Evolutionary conservation across 1,140 invertebrate species (phyloP).

Genomic region (Drosophila ogumai): DNA sequence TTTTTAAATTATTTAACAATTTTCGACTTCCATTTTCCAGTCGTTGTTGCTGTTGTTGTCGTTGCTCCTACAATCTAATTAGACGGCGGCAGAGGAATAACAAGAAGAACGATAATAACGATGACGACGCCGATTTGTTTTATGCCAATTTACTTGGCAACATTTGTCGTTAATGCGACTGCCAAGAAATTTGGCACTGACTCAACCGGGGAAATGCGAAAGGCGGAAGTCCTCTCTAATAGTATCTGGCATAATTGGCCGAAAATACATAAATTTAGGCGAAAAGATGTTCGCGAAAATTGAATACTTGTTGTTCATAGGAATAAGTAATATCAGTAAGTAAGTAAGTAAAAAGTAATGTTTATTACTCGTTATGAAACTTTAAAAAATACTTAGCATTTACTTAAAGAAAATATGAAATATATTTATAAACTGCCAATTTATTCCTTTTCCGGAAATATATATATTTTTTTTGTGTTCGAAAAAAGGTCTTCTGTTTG

Average conservation of each 20-base stretch:
- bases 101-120: slow-evolving; percentile 48
- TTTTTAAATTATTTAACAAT: slow-evolving; percentile 83
- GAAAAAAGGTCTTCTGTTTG: neutral
- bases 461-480: neutral
- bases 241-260: slow-evolving; percentile 62
- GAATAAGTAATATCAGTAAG: slow-evolving; percentile 4
- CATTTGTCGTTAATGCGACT: slow-evolving; percentile 75
- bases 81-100: slow-evolving; percentile 30
- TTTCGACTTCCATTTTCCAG: slow-evolving; percentile 52
- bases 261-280: slow-evolving; percentile 75
- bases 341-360: too few relatives aligned
- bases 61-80: slow-evolving; percentile 69
- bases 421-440: neutral
- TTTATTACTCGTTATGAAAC: neutral
- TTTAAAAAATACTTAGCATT: neutral
- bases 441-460: neutral
- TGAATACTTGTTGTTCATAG: slow-evolving; percentile 19
- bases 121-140: slow-evolving; percentile 74
- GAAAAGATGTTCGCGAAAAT: slow-evolving; percentile 35
- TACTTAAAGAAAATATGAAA: neutral
- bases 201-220: slow-evolving; percentile 13
- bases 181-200: slow-evolving; percentile 72
- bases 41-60: slow-evolving; percentile 25
- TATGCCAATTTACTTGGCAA: slow-evolving; percentile 78
- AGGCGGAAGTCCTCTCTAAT: slow-evolving; percentile 26